These are phyloP conservation scores for Pampusana beccarii DNA, from an alignment of 2,113 vertebrate species.

Conservation along the genomic window DNA sequence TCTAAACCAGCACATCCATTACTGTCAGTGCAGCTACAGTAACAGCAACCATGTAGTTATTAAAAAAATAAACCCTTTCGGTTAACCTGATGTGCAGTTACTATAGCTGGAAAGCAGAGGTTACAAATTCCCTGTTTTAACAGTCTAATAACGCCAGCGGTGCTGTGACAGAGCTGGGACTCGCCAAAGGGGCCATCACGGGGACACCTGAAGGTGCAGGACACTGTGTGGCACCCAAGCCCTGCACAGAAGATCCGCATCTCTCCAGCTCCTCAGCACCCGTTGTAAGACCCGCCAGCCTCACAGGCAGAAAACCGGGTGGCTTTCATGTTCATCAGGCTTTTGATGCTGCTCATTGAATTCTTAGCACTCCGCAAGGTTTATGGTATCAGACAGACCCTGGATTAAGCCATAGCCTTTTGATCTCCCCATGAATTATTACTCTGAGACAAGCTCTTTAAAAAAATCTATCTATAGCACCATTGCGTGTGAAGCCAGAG, in stretches of 20 bases:
- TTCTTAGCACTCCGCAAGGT: slow-evolving; percentile 7
- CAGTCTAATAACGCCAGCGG: background rate
- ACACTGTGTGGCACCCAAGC: background rate
- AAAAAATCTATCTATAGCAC: slow-evolving; percentile 27
- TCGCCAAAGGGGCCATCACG: rapidly evolving
- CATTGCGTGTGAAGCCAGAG: background rate
- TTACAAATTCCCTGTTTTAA: background rate
- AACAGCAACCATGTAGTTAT: background rate
- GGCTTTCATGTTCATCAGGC: slow-evolving; percentile 6
- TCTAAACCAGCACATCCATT: background rate
- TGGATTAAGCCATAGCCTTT: slow-evolving; percentile 31
- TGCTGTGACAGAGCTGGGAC: background rate
- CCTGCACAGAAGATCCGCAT: background rate
- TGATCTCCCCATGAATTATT: slow-evolving; percentile 57
- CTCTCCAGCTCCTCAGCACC: background rate
- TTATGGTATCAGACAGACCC: slow-evolving; percentile 24
- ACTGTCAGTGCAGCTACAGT: background rate
- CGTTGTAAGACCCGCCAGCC: background rate
- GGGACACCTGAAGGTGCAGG: background rate
- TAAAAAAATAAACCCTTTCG: background rate
- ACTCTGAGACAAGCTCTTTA: slow-evolving; percentile 49
- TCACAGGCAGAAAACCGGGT: background rate
- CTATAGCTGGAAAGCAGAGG: background rate
- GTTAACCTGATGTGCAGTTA: background rate
- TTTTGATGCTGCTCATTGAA: slow-evolving; percentile 19